Evolutionary conservation across 1,140 invertebrate genomes (phyloP).

Genomic region (Marisa cornuarietis): DNA sequence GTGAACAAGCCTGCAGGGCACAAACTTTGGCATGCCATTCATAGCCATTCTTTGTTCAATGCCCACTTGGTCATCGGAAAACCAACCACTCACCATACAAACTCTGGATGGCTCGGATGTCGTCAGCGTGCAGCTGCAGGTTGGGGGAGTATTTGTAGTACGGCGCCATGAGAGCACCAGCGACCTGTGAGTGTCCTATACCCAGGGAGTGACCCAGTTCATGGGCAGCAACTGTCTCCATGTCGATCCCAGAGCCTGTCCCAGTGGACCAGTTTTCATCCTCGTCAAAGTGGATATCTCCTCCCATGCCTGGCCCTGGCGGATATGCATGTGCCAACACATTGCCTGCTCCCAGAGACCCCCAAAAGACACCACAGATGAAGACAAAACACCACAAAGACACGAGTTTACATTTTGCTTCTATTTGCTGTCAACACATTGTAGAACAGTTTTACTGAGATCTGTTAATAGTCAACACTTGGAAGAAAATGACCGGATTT

Average conservation of each 20-base stretch:
- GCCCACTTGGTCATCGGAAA: background rate
- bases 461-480: too few species aligned
- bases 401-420: too few species aligned
- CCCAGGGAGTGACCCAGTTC: slow-evolving; percentile 65
- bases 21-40: background rate
- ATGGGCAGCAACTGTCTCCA: slow-evolving; percentile 62
- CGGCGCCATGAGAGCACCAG: slow-evolving; percentile 64
- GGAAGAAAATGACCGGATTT: too few species aligned
- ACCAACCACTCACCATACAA: slow-evolving; percentile 52
- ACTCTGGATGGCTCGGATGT: slow-evolving; percentile 57
- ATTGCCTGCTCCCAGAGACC: slow-evolving; percentile 14
- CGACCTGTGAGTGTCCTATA: slow-evolving; percentile 58
- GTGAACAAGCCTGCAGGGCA: background rate
- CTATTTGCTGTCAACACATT: too few species aligned
- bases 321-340: slow-evolving; percentile 38
- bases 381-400: too few species aligned
- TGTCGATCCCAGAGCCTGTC: slow-evolving; percentile 51
- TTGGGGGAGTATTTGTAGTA: slow-evolving; percentile 66
- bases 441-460: too few species aligned
- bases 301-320: slow-evolving; percentile 38
- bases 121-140: slow-evolving; percentile 51
- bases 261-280: slow-evolving; percentile 52
- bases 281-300: slow-evolving; percentile 69
- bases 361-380: too few species aligned
- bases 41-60: background rate